Base-by-base conservation (phyloP, 1,140 invertebrate species). In the Cydia fagiglandana region DNA sequence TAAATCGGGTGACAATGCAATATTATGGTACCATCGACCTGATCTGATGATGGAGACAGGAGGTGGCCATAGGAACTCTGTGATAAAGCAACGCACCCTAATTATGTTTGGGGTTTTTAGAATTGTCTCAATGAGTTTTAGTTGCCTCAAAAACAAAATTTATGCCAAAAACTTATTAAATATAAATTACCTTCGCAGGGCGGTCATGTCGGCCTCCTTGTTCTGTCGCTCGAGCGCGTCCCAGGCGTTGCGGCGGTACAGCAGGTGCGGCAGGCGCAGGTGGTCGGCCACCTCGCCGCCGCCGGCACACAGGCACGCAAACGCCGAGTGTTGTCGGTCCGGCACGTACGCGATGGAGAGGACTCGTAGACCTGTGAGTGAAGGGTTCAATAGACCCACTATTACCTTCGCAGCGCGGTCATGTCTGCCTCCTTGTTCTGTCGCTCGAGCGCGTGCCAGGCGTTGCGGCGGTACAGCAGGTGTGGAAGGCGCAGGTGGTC, bases 201-300 rank as follows among this genome's bases (percentile, higher is more conserved):
- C 96, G 10, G 95, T 89, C 68, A 99, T 86, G 92, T 99, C 98
- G 3, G 96, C 94, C 88, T 97, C 95, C 94, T 97, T 92, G 79
- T 91, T 89, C 4, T 75, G 78, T 77, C 91, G 76, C 84, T 91
- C 89, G 2, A 85, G 70, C 45, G 86, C 84, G 81, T 91, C 87
- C 84, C 87, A 89, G 10, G 88, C 85, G 84, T 89, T 91, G 45
- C 90, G 81, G 15, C 97, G 94, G 86, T 97, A 98, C 30, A 98
- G 93, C 17, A 99, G 92, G 93, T 98, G 95, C 2, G 97, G 96
- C 61, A 99, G 89, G 7, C 98, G 94, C 24, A 99, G 87, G 89
- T 98, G 97, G 88, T 99, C 99, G 0, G 95, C 96, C 64, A 99
- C 97, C 81, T 99, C 97, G 17, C 98, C 98, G 84, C 99, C 98